Evolutionary conservation across 2,797 vertebrate species (phyloP).

Genomic region (Spinibarbus caldwelli): DNA sequence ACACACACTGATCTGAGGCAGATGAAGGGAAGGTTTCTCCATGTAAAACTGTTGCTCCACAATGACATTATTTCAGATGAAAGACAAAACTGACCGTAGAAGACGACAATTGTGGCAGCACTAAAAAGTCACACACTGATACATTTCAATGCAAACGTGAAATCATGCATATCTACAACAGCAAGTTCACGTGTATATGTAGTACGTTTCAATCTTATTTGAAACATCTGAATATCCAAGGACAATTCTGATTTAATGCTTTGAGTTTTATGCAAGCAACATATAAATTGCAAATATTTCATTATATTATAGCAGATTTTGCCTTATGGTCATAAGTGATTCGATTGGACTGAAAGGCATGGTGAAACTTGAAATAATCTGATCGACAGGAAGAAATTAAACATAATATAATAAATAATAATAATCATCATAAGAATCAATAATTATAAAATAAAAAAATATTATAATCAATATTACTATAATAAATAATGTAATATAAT

Average conservation of each 20-base stretch:
- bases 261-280: not conserved
- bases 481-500: not conserved
- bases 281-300: not conserved
- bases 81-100: not conserved
- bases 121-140: not conserved
- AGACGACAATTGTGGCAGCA: not conserved
- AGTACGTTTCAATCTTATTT: too few relatives aligned
- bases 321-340: too few relatives aligned
- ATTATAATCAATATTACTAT: not conserved
- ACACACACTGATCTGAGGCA: too few relatives aligned
- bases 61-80: too few relatives aligned
- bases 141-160: not conserved
- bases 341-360: too few relatives aligned
- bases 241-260: not conserved
- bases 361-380: too few relatives aligned
- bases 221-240: not conserved
- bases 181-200: not conserved
- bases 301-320: too few relatives aligned
- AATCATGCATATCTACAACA: not conserved
- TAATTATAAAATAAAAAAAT: not conserved
- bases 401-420: not conserved
- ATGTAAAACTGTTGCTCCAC: too few relatives aligned
- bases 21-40: too few relatives aligned
- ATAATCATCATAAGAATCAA: not conserved
- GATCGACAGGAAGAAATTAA: not conserved